Conservation (phyloP, 2,113 vertebrate species). For the Pica pica region DNA sequence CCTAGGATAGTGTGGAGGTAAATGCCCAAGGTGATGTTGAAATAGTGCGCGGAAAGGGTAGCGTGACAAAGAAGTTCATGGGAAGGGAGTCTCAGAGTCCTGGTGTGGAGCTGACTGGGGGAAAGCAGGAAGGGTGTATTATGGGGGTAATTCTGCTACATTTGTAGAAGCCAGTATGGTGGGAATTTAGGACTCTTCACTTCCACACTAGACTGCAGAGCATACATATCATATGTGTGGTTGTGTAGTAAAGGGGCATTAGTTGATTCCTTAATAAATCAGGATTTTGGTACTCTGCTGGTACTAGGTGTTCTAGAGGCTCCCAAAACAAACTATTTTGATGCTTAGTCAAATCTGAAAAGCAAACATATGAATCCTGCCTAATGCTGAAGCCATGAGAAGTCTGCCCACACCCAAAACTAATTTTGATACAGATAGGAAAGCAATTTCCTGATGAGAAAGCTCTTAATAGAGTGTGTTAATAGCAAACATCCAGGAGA, state of each 20-base stretch:
- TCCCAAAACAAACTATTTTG: background rate
- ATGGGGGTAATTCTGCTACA: background rate
- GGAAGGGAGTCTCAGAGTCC: background rate
- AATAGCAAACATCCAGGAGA: background rate
- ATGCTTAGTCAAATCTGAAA: background rate
- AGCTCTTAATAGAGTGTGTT: background rate
- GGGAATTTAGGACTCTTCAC: background rate
- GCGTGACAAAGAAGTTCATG: background rate
- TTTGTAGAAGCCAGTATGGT: background rate
- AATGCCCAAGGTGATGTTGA: background rate
- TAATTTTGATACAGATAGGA: conserved; percentile 22
- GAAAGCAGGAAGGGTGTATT: background rate
- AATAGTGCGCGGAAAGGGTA: background rate
- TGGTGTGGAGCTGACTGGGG: background rate
- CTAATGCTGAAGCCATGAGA: background rate
- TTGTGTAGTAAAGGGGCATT: background rate
- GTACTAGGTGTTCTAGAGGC: background rate
- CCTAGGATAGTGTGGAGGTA: background rate
- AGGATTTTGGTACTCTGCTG: background rate
- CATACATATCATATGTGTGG: fast-evolving
- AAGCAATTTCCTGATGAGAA: conserved; percentile 10
- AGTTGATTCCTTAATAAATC: background rate
- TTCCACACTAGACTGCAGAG: background rate
- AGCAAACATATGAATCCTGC: conserved; percentile 1
- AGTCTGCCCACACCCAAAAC: background rate